Evolutionary conservation across 2,113 vertebrate genomes (phyloP).

Genomic region (Orthochromis indermauri): DNA sequence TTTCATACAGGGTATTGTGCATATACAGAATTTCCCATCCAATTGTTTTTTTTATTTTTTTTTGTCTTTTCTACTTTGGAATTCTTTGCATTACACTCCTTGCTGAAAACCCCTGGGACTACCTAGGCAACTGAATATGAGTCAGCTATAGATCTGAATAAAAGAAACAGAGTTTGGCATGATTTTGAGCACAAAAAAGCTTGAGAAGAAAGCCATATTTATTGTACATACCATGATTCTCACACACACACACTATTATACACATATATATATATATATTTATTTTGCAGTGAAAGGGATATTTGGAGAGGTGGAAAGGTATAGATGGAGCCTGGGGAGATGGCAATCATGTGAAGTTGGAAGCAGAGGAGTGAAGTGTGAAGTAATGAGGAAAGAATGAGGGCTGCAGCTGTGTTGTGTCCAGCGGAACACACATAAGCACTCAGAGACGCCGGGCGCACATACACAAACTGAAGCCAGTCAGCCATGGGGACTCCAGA

Average conservation of each 20-base stretch:
- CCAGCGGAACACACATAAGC: background rate
- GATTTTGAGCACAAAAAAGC: background rate
- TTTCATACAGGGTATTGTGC: background rate
- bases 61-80: background rate
- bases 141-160: background rate
- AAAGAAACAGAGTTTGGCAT: background rate
- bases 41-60: background rate
- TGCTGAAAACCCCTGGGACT: background rate
- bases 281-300: background rate
- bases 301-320: background rate
- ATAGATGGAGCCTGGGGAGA: background rate
- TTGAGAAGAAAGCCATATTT: background rate
- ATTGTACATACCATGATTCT: background rate
- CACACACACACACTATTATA: background rate
- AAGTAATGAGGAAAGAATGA: slow-evolving; percentile 53
- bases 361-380: slow-evolving; percentile 33
- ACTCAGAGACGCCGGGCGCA: background rate
- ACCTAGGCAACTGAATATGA: background rate
- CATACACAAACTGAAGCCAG: background rate
- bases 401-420: slow-evolving; percentile 48
- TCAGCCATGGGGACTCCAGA: slow-evolving; percentile 38
- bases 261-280: accelerated
- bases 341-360: slow-evolving; percentile 5
- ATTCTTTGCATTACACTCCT: background rate
- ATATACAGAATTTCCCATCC: background rate